Evolutionary conservation across 2,113 vertebrate species (phyloP).

Genomic region (Isichthys henryi): DNA sequence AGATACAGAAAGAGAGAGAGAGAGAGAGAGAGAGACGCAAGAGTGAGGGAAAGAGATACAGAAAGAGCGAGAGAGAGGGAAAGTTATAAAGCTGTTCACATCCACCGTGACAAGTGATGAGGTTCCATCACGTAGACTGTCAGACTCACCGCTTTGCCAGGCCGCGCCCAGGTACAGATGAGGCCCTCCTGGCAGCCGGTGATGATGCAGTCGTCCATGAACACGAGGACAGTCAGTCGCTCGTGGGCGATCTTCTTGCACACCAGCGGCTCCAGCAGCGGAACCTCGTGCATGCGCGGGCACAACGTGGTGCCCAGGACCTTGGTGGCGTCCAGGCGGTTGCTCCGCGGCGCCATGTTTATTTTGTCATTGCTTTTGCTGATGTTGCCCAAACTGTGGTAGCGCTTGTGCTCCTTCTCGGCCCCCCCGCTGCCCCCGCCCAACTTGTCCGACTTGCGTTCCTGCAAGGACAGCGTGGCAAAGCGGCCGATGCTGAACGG

Average conservation of each 20-base stretch:
- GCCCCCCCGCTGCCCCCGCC: slow-evolving; percentile 31
- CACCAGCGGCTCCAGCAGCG: slow-evolving; percentile 81
- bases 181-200: slow-evolving; percentile 86
- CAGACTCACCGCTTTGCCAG: slow-evolving; percentile 71
- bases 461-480: slow-evolving; percentile 72
- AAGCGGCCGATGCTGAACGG: slow-evolving; percentile 76
- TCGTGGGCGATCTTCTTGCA: slow-evolving; percentile 91
- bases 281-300: slow-evolving; percentile 84
- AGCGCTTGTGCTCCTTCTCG: slow-evolving; percentile 80
- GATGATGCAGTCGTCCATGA: slow-evolving; percentile 89
- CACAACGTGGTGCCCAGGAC: slow-evolving; percentile 79
- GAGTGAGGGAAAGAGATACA: background rate
- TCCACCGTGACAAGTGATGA: background rate
- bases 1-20: background rate
- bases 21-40: background rate
- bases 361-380: slow-evolving; percentile 75
- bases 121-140: background rate
- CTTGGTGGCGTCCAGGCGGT: slow-evolving; percentile 71
- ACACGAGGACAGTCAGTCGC: slow-evolving; percentile 80
- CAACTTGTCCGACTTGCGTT: slow-evolving; percentile 69
- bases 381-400: slow-evolving; percentile 83
- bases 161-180: slow-evolving; percentile 86
- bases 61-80: background rate
- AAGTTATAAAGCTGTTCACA: background rate
- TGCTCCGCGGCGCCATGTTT: slow-evolving; percentile 59